Evolutionary conservation across 2,888 invertebrate genomes (phyloP), one percentile per base, ranked within the genome.

Genomic region (Himalopsyche japonica): DNA sequence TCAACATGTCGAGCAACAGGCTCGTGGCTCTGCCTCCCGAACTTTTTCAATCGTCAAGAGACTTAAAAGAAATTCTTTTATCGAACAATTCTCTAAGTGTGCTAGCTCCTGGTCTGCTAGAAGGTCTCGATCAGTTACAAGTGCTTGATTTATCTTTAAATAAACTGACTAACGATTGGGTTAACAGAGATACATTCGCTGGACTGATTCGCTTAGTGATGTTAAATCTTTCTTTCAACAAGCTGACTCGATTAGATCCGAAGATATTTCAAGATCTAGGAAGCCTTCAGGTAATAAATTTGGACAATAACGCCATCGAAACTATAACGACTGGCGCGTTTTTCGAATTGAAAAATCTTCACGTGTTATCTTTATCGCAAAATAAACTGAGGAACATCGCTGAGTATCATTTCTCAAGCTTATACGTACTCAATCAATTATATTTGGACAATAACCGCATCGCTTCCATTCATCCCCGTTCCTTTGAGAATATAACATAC

Each of bases 1-100:
- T 97, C 79, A 96, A 97, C 91, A 91, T 97, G 89, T 96, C 96
- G 15, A 95, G 95, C 89, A 97, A 97, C 92, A 94, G 94, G 89
- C 92, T 97, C 88, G 94, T 95, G 80, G 95, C 95, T 76, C 93
- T 97, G 88, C 97, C 97, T 80, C 95, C 96, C 27, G 95, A 96
- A 90, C 90, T 97, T 88, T 96, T 97, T 90, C 93, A 95, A 89
- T 94, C 94, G 87, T 95, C 95, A 76, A 92, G 94, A 88, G 94
- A 95, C 88, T 91, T 97, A 87, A 93, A 93, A 88, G 94, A 95
- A 90, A 92, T 97, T 88, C 94, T 95, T 89, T 93, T 96, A 88
- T 94, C 95, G 88, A 96, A 96, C 90, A 97, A 97, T 90, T 95
- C 96, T n/a, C 91, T 97, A 86, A 93, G 95, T 87, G 95, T 95